Conservation (phyloP, 1,140 invertebrate species). For the Trachymyrmex cornetzi region DNA sequence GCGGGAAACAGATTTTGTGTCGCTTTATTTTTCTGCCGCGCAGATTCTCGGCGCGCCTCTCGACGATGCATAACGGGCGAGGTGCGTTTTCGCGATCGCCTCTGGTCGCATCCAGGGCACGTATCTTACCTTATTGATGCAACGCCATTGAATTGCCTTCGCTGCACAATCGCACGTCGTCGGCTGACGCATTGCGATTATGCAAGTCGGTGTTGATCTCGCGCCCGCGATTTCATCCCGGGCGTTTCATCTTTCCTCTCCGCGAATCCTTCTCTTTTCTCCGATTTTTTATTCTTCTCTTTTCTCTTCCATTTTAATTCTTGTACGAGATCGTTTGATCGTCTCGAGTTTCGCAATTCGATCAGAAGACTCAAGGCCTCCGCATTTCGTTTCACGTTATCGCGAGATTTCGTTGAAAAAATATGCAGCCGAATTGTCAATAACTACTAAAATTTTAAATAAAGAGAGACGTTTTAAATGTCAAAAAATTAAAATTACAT, state of each 20-base stretch:
- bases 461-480: neutral
- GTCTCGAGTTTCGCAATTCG: slow-evolving; percentile 63
- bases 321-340: neutral
- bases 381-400: slow-evolving; percentile 20
- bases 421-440: neutral
- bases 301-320: neutral
- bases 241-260: slow-evolving; percentile 62
- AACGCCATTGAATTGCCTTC: slow-evolving; percentile 55
- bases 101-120: slow-evolving; percentile 77
- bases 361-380: slow-evolving; percentile 64
- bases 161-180: slow-evolving; percentile 45
- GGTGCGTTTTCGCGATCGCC: slow-evolving; percentile 40
- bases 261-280: slow-evolving; percentile 13
- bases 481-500: neutral
- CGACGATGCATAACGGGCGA: neutral
- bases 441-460: neutral
- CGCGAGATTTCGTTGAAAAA: neutral
- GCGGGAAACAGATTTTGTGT: neutral
- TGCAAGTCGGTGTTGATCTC: slow-evolving; percentile 77
- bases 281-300: neutral
- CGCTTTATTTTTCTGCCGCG: neutral
- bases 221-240: slow-evolving; percentile 64
- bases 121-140: slow-evolving; percentile 82
- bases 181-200: slow-evolving; percentile 79
- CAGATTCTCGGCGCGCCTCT: slow-evolving; percentile 12